phyloP scores from a whole-genome alignment of 1,140 invertebrate species.

The Zaprionus gabonicus region DNA sequence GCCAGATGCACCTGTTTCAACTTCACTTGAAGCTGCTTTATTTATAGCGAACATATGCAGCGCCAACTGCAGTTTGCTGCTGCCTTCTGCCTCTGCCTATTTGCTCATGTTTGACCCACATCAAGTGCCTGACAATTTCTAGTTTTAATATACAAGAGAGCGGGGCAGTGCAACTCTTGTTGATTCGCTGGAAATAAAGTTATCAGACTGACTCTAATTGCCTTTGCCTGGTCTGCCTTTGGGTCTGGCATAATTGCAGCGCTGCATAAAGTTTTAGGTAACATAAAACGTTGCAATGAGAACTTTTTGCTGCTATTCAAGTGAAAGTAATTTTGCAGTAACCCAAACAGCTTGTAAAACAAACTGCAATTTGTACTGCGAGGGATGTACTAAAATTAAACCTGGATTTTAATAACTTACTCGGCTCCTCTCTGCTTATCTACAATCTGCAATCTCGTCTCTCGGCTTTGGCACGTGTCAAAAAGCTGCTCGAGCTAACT shows the following conservation, averaged over 20 bases:
- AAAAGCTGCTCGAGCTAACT: constrained; percentile 20
- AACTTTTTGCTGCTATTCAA: not conserved
- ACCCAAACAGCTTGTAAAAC: not conserved
- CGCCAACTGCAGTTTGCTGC: not conserved
- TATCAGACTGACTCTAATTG: constrained; percentile 58
- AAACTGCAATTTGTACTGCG: not conserved
- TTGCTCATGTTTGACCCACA: constrained; percentile 73
- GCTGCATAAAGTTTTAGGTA: not conserved
- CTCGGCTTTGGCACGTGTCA: constrained; percentile 16
- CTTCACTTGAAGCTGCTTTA: constrained; percentile 63
- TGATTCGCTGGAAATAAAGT: constrained; percentile 70
- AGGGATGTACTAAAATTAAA: not conserved
- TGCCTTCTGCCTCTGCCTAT: constrained; percentile 36
- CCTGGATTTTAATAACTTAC: not conserved
- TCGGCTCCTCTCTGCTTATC: not conserved
- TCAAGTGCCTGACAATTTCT: constrained; percentile 73
- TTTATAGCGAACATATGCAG: constrained; percentile 51
- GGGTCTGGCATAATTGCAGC: not conserved
- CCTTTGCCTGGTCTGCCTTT: not conserved
- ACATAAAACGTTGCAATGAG: not conserved
- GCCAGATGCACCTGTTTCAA: constrained; percentile 72
- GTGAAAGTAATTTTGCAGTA: not conserved
- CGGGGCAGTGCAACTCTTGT: not conserved
- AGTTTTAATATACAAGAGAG: constrained; percentile 68
- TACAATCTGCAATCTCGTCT: not conserved